Evolutionary conservation across 1,140 invertebrate species (phyloP).

Genomic region (Euura saliciscinereae): DNA sequence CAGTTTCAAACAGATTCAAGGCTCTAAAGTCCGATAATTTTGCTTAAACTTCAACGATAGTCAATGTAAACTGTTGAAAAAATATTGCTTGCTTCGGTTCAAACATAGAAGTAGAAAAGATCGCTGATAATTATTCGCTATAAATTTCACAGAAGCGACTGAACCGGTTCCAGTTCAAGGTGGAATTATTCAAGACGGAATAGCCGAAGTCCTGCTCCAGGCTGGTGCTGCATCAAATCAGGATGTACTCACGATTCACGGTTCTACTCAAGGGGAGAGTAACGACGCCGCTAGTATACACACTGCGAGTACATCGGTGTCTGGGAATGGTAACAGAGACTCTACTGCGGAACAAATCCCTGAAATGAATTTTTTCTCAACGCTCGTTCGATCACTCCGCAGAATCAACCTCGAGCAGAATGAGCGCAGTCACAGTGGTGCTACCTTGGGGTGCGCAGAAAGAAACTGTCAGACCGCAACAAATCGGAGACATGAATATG

Average conservation of each 20-base stretch:
- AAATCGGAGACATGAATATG: constrained; percentile 68
- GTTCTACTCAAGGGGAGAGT: constrained; percentile 46
- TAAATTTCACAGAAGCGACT: constrained; percentile 35
- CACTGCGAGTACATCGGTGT: constrained; percentile 54
- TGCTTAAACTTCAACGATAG: too few relatives aligned
- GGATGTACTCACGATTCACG: constrained; percentile 49
- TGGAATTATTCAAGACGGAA: constrained; percentile 45
- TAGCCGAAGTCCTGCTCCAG: constrained; percentile 38
- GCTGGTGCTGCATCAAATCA: constrained; percentile 39
- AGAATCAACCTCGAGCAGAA: constrained; percentile 55
- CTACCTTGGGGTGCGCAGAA: constrained; percentile 84
- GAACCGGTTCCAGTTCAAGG: constrained; percentile 47
- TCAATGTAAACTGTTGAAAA: too few relatives aligned
- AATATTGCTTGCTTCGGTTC: too few relatives aligned
- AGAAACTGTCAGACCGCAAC: constrained; percentile 68
- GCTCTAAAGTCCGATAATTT: too few relatives aligned
- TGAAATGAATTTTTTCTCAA: not conserved
- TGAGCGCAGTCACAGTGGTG: constrained; percentile 59
- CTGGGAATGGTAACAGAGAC: constrained; percentile 48
- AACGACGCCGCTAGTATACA: constrained; percentile 54
- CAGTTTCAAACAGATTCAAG: too few relatives aligned
- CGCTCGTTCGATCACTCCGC: not conserved
- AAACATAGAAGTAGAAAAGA: too few relatives aligned
- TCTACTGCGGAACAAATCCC: not conserved
- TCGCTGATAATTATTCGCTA: too few relatives aligned